Evolutionary conservation across 2,888 invertebrate genomes (phyloP), one percentile per base, ranked within the genome.

Genomic region (Esperia sulphurella): DNA sequence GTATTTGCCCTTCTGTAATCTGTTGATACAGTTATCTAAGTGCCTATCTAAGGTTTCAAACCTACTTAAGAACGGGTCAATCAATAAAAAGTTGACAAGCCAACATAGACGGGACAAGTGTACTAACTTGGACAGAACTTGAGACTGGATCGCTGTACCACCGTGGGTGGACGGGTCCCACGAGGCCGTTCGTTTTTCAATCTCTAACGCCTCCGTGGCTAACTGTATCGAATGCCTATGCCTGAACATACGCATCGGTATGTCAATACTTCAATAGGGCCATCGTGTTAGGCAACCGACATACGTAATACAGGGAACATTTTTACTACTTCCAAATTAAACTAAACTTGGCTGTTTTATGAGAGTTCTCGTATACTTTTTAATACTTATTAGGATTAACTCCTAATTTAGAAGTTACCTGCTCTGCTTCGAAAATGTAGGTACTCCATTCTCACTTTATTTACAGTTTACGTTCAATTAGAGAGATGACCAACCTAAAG

Each of bases 101-200:
- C 59, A 65, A 57, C 63, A 50, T 51, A 46, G 58, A 51, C 55
- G 45, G 48, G 47, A 51, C 57, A 48, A 55, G 53, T 57, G 50
- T 55, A 57, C 64, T 52, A 56, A 64, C 60, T 63, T 63, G 67
- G 65, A 56, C 64, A 75, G 65, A 63, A 51, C 56, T 3, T 54
- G 53, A 54, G 54, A 69, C 66, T 65, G 73, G 71, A 66, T 64
- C 58, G 51, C 54, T 44, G 46, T 39, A 40, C n/a, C 5, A 49
- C 65, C 73, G 87, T 88, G 83, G 88, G 88, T 75, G 85, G 75
- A 87, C 88, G 68, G 72, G 86, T 83, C 73, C 52, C 71, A 56
- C 63, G 70, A 63, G 65, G 65, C 63, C 66, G 64, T 37, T 13
- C 31, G 73, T 86, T 85, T 86, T 87, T 87, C 21, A 21, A 21